A percentile compares a stretch with the other conserved stretches of the same genome.
Evolutionary conservation across 2,888 invertebrate genomes (phyloP).

Genomic region (Trimorus sp.): DNA sequence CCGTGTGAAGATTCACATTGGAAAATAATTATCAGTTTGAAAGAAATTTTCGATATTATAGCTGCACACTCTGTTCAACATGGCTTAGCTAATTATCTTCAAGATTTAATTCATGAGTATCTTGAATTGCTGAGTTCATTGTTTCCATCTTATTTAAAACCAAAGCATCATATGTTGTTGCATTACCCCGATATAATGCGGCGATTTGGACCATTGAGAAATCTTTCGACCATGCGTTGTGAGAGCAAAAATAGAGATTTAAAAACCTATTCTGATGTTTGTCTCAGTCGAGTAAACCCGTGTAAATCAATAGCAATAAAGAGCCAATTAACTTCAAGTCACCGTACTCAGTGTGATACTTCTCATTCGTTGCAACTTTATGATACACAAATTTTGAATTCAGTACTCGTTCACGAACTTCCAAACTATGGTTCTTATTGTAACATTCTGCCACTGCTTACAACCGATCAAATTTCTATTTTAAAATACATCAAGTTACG

Average conservation of each 20-base stretch:
- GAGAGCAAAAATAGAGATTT: conserved; percentile 64
- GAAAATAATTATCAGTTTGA: conserved; percentile 58
- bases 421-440: conserved; percentile 14
- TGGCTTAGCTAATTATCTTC: conserved; percentile 38
- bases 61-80: conserved; percentile 30
- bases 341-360: conserved; percentile 14
- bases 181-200: conserved; percentile 58
- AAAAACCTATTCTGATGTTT: conserved; percentile 45
- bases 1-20: conserved; percentile 50
- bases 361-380: conserved; percentile 6
- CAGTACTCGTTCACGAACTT: conserved; percentile 1
- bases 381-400: conserved; percentile 1
- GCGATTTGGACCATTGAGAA: conserved; percentile 51
- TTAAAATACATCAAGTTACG: conserved; percentile 9
- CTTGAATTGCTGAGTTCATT: conserved; percentile 33
- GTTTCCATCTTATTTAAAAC: conserved; percentile 58
- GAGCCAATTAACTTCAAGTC: conserved; percentile 41
- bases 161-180: conserved; percentile 65
- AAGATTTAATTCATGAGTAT: conserved; percentile 57
- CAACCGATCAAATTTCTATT: background rate
- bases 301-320: conserved; percentile 61
- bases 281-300: conserved; percentile 50
- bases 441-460: conserved; percentile 6
- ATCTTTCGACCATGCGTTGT: conserved; percentile 58
- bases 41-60: conserved; percentile 63